Base-by-base conservation (phyloP, 2,113 vertebrate species). In the Plectropomus leopardus region DNA sequence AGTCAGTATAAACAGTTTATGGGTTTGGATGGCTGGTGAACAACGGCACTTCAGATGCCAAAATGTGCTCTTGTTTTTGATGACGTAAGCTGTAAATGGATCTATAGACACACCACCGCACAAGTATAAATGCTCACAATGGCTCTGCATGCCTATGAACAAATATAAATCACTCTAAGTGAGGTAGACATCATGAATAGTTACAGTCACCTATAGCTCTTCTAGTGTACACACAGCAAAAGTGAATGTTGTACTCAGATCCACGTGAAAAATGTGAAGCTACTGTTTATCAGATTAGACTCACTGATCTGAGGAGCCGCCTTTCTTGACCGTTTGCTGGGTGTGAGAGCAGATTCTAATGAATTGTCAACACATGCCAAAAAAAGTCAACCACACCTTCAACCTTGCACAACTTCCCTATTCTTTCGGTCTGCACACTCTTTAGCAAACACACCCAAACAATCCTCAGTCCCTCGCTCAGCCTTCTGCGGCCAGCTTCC, bases 341-440 rank as follows among this genome's bases (percentile, higher is more conserved):
- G 87, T 72, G 89, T 93, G 88, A 88, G 75, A 79, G 72, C 26
- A 72, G 71, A 81, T 82, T 78, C 57, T 9, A 68, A 78, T 79
- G 40, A 72, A 11, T 76, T 75, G 54, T 78, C 32, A 84, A 63
- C 74, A 54, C 71, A 34, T 30, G 82, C 76, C 76, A 82, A 85
- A 54, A 80, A 48, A 42, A 76, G 36, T 24, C 54, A 75, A 80
- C 92, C 92, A 88, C 93, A 89, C 93, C 93, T 93, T 89, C 50
- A 28, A 7, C 58, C 82, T 93, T 93, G 86, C 93, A 78, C 89
- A 94, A 93, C 91, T 90, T 92, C 91, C 88, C 80, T 79, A 61
- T 91, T 89, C 80, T 86, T 78, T 67, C n/a, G 10, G 45, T 54
- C 55, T 7, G 4, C 63, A 42, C 68, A 59, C 79, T 63, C 71